phyloP scores from a whole-genome alignment of 2,797 vertebrate genomes.

The Amphiprion clarkii region DNA sequence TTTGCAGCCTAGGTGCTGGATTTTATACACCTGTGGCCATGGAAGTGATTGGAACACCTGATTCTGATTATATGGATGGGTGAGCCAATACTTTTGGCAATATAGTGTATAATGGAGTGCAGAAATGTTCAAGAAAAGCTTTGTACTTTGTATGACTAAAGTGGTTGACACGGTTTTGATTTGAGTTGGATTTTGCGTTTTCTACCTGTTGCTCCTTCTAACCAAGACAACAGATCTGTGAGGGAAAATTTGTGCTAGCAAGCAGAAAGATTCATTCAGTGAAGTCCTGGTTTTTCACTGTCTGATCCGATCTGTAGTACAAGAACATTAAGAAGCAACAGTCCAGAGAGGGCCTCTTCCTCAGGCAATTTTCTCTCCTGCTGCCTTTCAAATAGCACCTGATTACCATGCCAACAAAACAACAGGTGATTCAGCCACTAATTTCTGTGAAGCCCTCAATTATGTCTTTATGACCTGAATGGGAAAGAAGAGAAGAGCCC shows the following conservation, averaged over 20 bases:
- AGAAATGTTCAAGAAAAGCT: neutral
- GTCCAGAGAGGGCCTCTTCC: slow-evolving; percentile 20
- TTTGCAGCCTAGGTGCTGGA: too few relatives aligned
- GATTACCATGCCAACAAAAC: slow-evolving; percentile 61
- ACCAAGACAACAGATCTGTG: neutral
- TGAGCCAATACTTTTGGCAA: too few relatives aligned
- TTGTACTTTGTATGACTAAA: neutral
- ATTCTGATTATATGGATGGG: too few relatives aligned
- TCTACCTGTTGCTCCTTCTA: neutral
- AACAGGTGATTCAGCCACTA: slow-evolving; percentile 57
- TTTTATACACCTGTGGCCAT: too few relatives aligned
- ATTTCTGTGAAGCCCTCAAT: slow-evolving; percentile 62
- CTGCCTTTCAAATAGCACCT: slow-evolving; percentile 68
- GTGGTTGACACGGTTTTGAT: neutral
- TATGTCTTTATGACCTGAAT: slow-evolving; percentile 62
- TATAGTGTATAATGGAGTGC: too few relatives aligned
- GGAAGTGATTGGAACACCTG: too few relatives aligned
- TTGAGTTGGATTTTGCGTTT: too few relatives aligned
- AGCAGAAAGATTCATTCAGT: neutral
- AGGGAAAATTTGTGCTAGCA: neutral
- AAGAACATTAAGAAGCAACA: neutral
- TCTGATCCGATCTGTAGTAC: neutral
- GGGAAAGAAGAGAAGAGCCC: slow-evolving; percentile 35
- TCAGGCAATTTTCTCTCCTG: slow-evolving; percentile 30
- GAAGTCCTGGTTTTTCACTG: neutral